These are phyloP conservation scores for Hassar affinis DNA, from an alignment of 2,113 vertebrate species.

Conservation along the genomic window DNA sequence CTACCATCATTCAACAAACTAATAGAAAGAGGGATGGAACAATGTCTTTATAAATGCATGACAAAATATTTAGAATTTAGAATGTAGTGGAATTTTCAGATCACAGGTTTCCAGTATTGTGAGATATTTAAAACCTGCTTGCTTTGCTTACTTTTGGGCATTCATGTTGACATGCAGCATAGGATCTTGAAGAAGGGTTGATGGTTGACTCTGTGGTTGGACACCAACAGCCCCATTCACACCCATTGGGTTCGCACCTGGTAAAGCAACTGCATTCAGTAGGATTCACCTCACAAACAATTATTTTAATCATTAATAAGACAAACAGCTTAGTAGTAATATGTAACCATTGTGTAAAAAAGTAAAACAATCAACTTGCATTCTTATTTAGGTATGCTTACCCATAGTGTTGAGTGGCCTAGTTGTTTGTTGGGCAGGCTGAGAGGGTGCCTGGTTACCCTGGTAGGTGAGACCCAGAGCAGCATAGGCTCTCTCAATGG, in stretches of 20 bases:
- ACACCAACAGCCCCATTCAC: slow-evolving; percentile 90
- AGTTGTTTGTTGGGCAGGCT: slow-evolving; percentile 74
- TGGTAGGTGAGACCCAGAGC: slow-evolving; percentile 95
- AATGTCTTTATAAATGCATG: background rate
- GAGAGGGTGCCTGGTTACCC: slow-evolving; percentile 88
- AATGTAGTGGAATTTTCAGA: background rate
- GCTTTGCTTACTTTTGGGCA: slow-evolving; percentile 82
- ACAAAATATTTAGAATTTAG: background rate
- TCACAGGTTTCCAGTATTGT: background rate
- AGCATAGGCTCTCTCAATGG: slow-evolving; percentile 94
- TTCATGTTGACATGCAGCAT: slow-evolving; percentile 92
- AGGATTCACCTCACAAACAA: background rate
- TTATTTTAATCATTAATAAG: background rate
- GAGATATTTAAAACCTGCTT: background rate
- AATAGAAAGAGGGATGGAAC: background rate
- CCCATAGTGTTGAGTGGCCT: slow-evolving; percentile 79
- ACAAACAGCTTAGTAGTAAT: background rate
- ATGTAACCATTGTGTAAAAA: background rate
- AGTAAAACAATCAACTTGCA: background rate
- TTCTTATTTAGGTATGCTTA: slow-evolving; percentile 64
- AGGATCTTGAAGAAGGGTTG: slow-evolving; percentile 84
- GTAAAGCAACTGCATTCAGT: slow-evolving; percentile 6
- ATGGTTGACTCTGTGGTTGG: slow-evolving; percentile 73
- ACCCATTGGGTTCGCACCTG: slow-evolving; percentile 87
- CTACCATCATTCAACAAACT: slow-evolving; percentile 84